Evolutionary conservation across 2,888 invertebrate species (phyloP), one percentile per base, ranked within the genome.

Genomic region (Troglohyphantes excavatus): DNA sequence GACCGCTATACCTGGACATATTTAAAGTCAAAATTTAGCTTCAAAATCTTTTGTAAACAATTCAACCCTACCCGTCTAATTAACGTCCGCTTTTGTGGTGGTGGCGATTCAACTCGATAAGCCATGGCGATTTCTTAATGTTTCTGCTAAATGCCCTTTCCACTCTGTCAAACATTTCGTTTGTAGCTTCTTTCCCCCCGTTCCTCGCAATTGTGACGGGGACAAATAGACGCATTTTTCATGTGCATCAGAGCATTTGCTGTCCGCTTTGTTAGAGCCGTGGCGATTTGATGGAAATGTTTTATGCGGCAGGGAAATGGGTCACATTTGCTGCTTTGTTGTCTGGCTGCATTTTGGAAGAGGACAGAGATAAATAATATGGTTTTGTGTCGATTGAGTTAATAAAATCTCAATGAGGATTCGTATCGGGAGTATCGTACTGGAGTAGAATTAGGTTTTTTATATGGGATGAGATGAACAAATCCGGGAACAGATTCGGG

Each of bases 241-340:
- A 73, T 73, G 83, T 73, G 83, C 73, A 72, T 46, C 73, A 73
- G 19, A 63, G 65, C 73, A 73, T 83, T 61, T 65, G 73, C 29
- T 65, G 7, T 26, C 65, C 19, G 63, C 73, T 82, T 82, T 78
- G 78, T 78, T 65, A 59, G 11, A 13, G 13, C 61, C 11, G 27
- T 43, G 65, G 43, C 78, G 6, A 61, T 68, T 65, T 27, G 43
- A 46, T 83, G 43, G 63, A 73, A 83, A 61, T 83, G 83, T 73
- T 83, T 83, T 83, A 63, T 53, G 65, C 27, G 63, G 46, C 73
- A 63, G 17, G 27, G 43, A 73, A 83, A 73, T 33, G 59, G 83
- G 83, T 83, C 83, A 83, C 73, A 46, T 78, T 63, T 78, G 65
- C 26, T 6, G 23, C 63, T 78, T 78, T 78, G 78, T 78, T 63